These are phyloP conservation scores for Silvanus unidentatus DNA, from an alignment of 2,888 invertebrate genomes.

Conservation along the genomic window DNA sequence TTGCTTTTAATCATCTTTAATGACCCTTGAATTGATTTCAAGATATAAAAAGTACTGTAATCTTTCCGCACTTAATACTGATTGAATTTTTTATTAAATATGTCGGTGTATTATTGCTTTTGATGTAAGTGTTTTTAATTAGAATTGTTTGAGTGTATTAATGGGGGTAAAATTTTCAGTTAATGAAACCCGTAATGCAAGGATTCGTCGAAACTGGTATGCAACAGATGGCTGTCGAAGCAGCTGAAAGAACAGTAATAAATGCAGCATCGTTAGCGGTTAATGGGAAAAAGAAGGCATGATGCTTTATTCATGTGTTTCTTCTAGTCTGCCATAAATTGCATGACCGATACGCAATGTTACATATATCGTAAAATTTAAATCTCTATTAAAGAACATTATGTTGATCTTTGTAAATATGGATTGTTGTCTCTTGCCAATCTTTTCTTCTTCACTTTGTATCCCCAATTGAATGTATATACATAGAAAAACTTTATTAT, in stretches of 20 bases:
- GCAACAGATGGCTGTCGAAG: slow-evolving; percentile 73
- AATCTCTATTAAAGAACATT: slow-evolving; percentile 1
- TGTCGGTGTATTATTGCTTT: no score
- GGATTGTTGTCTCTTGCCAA: slow-evolving; percentile 15
- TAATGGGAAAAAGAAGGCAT: slow-evolving; percentile 32
- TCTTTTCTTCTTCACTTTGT: slow-evolving; percentile 6
- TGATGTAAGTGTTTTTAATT: no score
- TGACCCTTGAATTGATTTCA: no score
- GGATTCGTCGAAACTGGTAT: slow-evolving; percentile 75
- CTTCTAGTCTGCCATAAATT: slow-evolving; percentile 24
- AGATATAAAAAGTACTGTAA: no score
- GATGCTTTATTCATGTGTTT: slow-evolving; percentile 22
- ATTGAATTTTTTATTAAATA: no score
- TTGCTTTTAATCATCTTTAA: no score
- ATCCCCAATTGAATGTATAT: no score
- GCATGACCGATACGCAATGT: slow-evolving; percentile 23
- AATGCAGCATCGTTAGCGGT: slow-evolving; percentile 41
- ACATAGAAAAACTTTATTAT: no score
- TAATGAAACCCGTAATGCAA: slow-evolving; percentile 79
- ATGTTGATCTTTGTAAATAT: slow-evolving; percentile 1
- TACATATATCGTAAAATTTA: slow-evolving; percentile 24
- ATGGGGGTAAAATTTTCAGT: slow-evolving; percentile 52
- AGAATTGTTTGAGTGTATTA: no score
- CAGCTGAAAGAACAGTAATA: slow-evolving; percentile 63
- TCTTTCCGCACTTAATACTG: no score